Evolutionary conservation across 1,140 invertebrate species (phyloP).

Genomic region (Apocrypta bakeri): DNA sequence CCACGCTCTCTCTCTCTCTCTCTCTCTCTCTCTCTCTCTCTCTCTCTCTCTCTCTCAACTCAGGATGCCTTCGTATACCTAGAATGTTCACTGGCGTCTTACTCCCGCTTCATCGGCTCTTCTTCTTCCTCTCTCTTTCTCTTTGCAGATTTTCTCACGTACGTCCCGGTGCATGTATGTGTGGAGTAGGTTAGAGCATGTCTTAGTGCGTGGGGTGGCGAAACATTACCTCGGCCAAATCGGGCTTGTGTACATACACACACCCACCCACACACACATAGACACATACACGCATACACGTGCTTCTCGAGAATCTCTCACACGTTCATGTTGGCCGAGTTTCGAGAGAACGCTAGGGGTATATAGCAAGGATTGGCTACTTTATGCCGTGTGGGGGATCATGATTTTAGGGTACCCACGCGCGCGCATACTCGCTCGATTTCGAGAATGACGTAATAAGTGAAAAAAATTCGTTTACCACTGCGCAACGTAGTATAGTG

Average conservation of each 20-base stretch:
- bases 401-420: constrained; percentile 49
- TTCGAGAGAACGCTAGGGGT: constrained; percentile 5
- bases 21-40: constrained; percentile 13
- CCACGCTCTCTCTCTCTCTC: neutral
- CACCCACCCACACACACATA: too few relatives aligned
- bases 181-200: neutral
- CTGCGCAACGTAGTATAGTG: neutral
- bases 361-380: neutral
- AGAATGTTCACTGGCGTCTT: constrained; percentile 32
- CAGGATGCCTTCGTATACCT: constrained; percentile 7
- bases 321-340: constrained; percentile 49
- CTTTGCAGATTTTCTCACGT: constrained; percentile 5
- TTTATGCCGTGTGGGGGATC: constrained; percentile 37
- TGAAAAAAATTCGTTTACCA: constrained; percentile 48
- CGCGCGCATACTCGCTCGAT: too few relatives aligned
- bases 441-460: constrained; percentile 51
- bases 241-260: neutral
- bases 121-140: neutral
- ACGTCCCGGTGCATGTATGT: neutral
- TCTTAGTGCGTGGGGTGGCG: neutral
- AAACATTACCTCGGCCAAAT: neutral
- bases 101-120: constrained; percentile 15
- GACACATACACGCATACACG: too few relatives aligned
- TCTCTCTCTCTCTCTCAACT: neutral
- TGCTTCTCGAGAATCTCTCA: neutral